These are phyloP conservation scores for Acanthopleura granulata DNA, from an alignment of 2,888 invertebrate species.

Conservation along the genomic window DNA sequence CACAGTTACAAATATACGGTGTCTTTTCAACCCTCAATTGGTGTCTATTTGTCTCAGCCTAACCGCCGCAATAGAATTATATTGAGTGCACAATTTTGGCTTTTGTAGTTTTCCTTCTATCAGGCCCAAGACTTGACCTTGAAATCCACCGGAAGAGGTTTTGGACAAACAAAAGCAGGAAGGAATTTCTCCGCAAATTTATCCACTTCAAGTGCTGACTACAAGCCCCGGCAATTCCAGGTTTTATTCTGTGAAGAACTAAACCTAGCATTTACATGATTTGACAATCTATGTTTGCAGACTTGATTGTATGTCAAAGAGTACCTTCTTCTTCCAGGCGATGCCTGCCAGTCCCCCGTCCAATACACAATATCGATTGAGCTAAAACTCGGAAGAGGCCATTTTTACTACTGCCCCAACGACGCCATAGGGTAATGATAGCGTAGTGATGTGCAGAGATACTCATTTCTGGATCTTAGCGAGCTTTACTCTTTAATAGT, in stretches of 20 bases:
- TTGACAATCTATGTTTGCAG: conserved; percentile 1
- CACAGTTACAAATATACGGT: no score
- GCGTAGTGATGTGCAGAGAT: neutral
- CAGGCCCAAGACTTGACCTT: no score
- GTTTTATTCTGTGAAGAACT: neutral
- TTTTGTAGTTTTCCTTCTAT: no score
- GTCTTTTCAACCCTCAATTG: no score
- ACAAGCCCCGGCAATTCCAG: no score
- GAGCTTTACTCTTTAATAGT: neutral
- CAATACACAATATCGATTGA: neutral
- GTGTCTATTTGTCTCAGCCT: no score
- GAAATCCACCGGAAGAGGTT: no score
- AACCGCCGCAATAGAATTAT: no score
- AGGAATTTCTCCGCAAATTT: no score
- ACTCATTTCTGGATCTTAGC: neutral
- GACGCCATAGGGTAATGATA: neutral
- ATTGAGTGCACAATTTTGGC: no score
- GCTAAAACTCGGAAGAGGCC: neutral
- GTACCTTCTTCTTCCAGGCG: neutral
- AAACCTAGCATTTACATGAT: neutral
- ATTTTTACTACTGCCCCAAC: neutral
- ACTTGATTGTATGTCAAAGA: conserved; percentile 5
- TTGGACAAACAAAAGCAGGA: no score
- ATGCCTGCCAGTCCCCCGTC: neutral
- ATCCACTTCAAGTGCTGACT: no score